These are phyloP conservation scores for Chorisops tibialis DNA, from an alignment of 2,888 invertebrate species.

Conservation along the genomic window DNA sequence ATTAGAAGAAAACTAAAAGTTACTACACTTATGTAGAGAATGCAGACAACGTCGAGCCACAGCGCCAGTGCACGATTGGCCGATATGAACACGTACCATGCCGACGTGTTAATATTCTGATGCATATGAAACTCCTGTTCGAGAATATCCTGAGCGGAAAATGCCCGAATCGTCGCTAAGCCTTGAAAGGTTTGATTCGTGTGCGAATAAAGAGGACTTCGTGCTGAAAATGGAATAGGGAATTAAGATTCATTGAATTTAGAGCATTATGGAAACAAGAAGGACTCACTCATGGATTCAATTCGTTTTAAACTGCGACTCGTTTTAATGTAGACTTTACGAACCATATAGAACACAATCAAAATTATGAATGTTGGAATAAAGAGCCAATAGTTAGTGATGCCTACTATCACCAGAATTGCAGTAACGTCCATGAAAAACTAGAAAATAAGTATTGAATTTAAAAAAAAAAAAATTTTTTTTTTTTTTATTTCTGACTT, in stretches of 20 bases:
- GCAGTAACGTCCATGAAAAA: slow-evolving; percentile 48
- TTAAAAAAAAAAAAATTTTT: not conserved
- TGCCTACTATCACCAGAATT: slow-evolving; percentile 63
- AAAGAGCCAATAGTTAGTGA: slow-evolving; percentile 62
- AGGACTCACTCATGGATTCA: slow-evolving; percentile 49
- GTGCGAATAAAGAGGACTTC: slow-evolving; percentile 76
- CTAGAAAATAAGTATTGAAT: slow-evolving; percentile 35
- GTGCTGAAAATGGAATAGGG: slow-evolving; percentile 54
- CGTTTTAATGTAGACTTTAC: slow-evolving; percentile 57
- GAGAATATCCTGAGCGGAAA: slow-evolving; percentile 60
- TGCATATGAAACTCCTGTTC: slow-evolving; percentile 61
- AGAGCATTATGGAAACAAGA: not conserved
- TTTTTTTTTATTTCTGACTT: slow-evolving; percentile 42
- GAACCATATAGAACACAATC: slow-evolving; percentile 58
- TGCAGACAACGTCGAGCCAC: slow-evolving; percentile 84
- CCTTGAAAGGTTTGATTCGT: slow-evolving; percentile 74
- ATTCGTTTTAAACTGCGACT: slow-evolving; percentile 56
- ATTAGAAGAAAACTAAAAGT: slow-evolving; percentile 79
- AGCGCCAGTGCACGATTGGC: slow-evolving; percentile 90
- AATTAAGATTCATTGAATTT: not conserved
- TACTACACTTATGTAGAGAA: slow-evolving; percentile 78
- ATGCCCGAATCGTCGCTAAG: slow-evolving; percentile 72
- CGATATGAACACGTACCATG: slow-evolving; percentile 78
- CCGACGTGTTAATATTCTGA: slow-evolving; percentile 66
- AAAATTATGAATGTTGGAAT: slow-evolving; percentile 60